Percentiles rank a stretch among this genome's conserved stretches.
Conservation (phyloP, 92 coral and sea anemone species). For the Palythoa grandiflora region DNA sequence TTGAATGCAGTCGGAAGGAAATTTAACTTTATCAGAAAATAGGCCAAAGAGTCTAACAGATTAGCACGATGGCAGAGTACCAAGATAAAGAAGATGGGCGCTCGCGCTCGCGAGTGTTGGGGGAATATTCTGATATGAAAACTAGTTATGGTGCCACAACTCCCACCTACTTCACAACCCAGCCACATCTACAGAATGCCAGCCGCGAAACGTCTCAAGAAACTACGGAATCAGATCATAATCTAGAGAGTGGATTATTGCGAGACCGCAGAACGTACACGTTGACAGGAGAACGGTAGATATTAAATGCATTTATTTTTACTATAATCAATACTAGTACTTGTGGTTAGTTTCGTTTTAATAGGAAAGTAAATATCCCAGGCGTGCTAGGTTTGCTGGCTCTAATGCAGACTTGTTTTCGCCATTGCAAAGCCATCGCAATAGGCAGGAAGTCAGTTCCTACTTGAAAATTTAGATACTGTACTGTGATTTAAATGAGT, state of each 20-base stretch:
- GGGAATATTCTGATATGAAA: background rate
- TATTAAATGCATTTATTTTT: background rate
- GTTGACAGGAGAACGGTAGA: conserved; percentile 27
- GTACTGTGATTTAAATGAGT: too few relatives aligned
- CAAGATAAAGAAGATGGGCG: background rate
- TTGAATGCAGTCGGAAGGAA: background rate
- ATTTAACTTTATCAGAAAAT: background rate
- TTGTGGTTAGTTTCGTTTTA: background rate
- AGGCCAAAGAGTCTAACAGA: background rate
- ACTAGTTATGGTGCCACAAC: conserved; percentile 24
- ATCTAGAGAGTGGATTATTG: background rate
- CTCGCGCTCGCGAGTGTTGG: background rate
- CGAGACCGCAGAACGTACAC: conserved; percentile 17
- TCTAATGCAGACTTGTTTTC: too few relatives aligned
- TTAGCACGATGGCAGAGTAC: background rate
- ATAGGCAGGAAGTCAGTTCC: too few relatives aligned
- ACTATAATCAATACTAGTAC: background rate
- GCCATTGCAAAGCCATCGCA: too few relatives aligned
- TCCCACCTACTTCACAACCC: background rate
- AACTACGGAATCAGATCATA: background rate
- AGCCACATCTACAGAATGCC: too few relatives aligned
- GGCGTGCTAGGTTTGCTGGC: too few relatives aligned
- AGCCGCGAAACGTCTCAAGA: background rate
- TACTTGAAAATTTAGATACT: too few relatives aligned
- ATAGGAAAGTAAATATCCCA: background rate